These are phyloP conservation scores for Varanus komodoensis DNA, from an alignment of 2,113 vertebrate genomes.

Conservation along the genomic window DNA sequence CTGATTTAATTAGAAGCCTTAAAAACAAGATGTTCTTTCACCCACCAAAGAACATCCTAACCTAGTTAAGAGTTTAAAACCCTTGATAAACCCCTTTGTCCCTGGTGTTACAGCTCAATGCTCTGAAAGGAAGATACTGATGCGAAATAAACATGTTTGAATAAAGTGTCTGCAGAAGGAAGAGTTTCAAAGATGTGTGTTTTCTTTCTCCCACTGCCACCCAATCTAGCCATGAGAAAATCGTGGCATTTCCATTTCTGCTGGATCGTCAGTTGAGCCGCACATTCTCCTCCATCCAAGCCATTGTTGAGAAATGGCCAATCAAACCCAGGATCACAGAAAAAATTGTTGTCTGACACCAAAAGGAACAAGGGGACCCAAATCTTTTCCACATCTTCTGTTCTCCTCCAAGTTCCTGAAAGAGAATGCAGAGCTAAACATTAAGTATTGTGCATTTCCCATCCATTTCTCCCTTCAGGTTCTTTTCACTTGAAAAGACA, in stretches of 20 bases:
- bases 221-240: neutral
- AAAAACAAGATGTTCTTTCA: rapidly evolving
- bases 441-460: neutral
- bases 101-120: neutral
- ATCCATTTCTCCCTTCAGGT: neutral
- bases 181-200: neutral
- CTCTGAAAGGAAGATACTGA: neutral
- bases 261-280: neutral
- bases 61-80: neutral
- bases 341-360: neutral
- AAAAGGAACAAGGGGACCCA: neutral
- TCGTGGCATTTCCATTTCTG: neutral
- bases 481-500: too few species aligned
- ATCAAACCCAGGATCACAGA: neutral
- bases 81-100: neutral
- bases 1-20: neutral
- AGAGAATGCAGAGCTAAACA: neutral
- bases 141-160: neutral
- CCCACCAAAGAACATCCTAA: neutral
- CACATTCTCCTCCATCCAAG: too few species aligned
- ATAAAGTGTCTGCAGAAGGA: neutral
- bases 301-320: neutral
- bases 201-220: too few species aligned
- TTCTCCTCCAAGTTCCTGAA: neutral
- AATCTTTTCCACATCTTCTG: neutral